Base-by-base conservation (phyloP, 2,113 vertebrate genomes). In the Ophthalmolycus amberensis region DNA sequence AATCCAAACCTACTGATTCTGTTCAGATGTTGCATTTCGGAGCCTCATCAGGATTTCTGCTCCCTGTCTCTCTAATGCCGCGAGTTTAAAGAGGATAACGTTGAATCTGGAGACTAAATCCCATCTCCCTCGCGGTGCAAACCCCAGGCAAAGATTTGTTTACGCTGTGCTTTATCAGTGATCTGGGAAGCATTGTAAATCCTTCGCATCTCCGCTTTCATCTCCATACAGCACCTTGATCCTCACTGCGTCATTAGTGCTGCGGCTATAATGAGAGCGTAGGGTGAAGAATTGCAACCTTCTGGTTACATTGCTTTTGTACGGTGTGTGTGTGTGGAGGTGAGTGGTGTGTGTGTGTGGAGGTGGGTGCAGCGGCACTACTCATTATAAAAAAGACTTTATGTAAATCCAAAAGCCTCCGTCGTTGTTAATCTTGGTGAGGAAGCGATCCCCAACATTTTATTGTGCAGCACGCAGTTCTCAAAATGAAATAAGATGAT, bases 111-210 rank as follows among this genome's bases (percentile, higher is more conserved):
- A 86, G 89, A 83, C 80, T 88, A 90, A 92, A 90, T 90, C 87
- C 87, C 68, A 66, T 70, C 60, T 85, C 91, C 91, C 89, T 74
- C 38, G 71, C 62, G 79, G 83, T 64, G 79, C 46, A 42, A 81
- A 92, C 92, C 89, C 62, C 71, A 54, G 88, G 91, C 89, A 66
- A 71, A 80, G 85, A 89, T 89, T 91, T 93, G 93, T 94, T 93
- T 91, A 88, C 40, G 70, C 89, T 48, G 52, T 62, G 82, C 83
- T 86, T 91, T 91, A 94, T 93, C 93, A 68, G 90, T 83, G 84
- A 94, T 94, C 92, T 90, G 71, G 80, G 65, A 87, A 88, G 88
- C 86, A 88, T 88, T 89, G 86, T 91, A 89, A 92, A 91, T 90
- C 90, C 89, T 87, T 79, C 73, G 71, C 85, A 93, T 91, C 87